Evolutionary conservation across 37 sponge, comb jelly and placozoan genomes (phyloP).

Genomic region (Aphrocallistes beatrix): DNA sequence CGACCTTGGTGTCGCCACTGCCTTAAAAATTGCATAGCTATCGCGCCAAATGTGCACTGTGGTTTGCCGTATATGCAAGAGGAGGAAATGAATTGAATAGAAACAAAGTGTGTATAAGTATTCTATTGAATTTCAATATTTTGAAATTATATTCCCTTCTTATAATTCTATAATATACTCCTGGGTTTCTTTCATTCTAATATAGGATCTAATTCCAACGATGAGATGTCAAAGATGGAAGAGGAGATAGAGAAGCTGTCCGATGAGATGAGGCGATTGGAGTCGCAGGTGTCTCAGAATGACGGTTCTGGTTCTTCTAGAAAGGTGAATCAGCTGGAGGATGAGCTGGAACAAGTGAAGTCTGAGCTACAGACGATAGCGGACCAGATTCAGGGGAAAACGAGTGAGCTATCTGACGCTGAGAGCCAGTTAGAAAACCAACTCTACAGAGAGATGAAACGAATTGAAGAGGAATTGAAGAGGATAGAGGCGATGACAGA

Average conservation of each 20-base stretch:
- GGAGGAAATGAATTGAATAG: too few species aligned
- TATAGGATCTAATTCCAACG: neutral
- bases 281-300: neutral
- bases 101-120: too few species aligned
- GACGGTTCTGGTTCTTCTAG: neutral
- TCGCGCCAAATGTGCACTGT: too few species aligned
- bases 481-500: too few species aligned
- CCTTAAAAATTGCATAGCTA: too few species aligned
- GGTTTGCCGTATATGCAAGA: too few species aligned
- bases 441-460: neutral
- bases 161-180: too few species aligned
- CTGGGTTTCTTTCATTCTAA: too few species aligned
- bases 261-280: neutral
- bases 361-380: conserved; percentile 1
- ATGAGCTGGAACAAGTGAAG: neutral
- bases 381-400: too few species aligned
- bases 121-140: too few species aligned
- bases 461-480: neutral
- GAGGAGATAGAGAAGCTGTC: neutral
- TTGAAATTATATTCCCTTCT: too few species aligned
- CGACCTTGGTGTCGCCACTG: too few species aligned
- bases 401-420: neutral
- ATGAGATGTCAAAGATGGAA: neutral
- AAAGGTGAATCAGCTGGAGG: neutral
- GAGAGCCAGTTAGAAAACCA: neutral